Evolutionary conservation across 2,888 invertebrate species (phyloP).

Genomic region (Athalia circularis): DNA sequence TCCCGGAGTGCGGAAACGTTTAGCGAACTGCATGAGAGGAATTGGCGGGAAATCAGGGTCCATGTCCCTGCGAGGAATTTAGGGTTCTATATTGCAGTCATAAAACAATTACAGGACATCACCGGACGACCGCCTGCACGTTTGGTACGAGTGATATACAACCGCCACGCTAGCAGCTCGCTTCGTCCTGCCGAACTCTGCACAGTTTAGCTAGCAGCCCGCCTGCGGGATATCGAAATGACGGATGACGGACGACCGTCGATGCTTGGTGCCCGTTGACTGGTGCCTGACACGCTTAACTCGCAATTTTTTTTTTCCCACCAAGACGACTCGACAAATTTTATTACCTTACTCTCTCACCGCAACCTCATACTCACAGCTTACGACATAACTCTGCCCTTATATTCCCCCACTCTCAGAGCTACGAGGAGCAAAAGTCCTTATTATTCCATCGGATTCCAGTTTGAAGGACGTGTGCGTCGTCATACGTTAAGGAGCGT

Average conservation of each 20-base stretch:
- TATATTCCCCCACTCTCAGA: too few species aligned
- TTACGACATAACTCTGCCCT: too few species aligned
- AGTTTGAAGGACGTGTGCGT: too few species aligned
- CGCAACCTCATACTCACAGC: too few species aligned
- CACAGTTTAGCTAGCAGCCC: neutral
- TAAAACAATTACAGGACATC: conserved; percentile 62
- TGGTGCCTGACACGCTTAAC: conserved; percentile 30
- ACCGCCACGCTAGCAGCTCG: neutral
- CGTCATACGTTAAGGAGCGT: too few species aligned
- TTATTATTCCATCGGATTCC: too few species aligned
- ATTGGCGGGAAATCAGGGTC: neutral
- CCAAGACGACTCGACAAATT: too few species aligned
- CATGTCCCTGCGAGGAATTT: conserved; percentile 21
- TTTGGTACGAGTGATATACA: conserved; percentile 11
- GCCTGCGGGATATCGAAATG: neutral
- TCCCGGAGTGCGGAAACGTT: too few species aligned
- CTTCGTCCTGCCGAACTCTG: neutral
- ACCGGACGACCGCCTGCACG: conserved; percentile 31
- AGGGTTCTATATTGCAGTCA: conserved; percentile 55
- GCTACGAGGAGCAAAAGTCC: too few species aligned
- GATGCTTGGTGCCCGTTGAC: too few species aligned
- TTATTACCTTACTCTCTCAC: too few species aligned
- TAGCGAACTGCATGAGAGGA: neutral
- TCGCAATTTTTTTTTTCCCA: neutral
- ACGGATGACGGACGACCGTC: conserved; percentile 15